Base-by-base conservation (phyloP, 2,888 invertebrate species). In the Cistogaster globosa region DNA sequence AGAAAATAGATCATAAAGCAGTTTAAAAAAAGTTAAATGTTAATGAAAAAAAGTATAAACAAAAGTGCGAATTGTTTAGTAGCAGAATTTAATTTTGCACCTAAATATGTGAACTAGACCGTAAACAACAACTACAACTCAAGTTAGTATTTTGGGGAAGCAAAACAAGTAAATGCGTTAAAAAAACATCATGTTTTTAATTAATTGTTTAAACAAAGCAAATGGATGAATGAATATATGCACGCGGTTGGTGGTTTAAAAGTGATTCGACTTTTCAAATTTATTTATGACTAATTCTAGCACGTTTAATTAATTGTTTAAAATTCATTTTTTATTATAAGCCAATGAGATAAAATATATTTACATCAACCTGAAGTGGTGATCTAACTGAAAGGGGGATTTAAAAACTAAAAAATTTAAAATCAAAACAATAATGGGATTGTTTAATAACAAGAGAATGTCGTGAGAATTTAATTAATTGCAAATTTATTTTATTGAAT, bases 81-180 rank as follows among this genome's bases (percentile, higher is more conserved):
- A 45, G 48, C 22, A 53, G 38, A 22, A 18, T 65, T 63, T 22
- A 38, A 22, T 69, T 81, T 75, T 81, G 75, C 81, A 69, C 81
- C 75, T 81, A 75, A 69, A 81, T 36, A 63, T 81, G 68, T 69
- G 75, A 81, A 81, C 62, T 69, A 76, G 81, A 81, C 75, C 81
- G 63, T 75, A 69, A 69, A 75, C 53, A 51, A 75, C 58, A 42
- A 65, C 22, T 65, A 57, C 45, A 55, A 32, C 11, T 53, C 20
- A 76, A 67, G 67, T 67, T 58, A 58, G 32, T 26, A 65, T 55
- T 36, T 51, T 22, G 26, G 20, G 42, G 51, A 65, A 63, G 55
- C 57, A 57, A 26, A 1, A 26, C 26, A 26, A 26, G 26, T 26
- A 26, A 26, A 69, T 68, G 80, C 74, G 74, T 80, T 62, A 68